phyloP scores from a whole-genome alignment of 2,797 vertebrate genomes.

The Pyrocephalus nanus region DNA sequence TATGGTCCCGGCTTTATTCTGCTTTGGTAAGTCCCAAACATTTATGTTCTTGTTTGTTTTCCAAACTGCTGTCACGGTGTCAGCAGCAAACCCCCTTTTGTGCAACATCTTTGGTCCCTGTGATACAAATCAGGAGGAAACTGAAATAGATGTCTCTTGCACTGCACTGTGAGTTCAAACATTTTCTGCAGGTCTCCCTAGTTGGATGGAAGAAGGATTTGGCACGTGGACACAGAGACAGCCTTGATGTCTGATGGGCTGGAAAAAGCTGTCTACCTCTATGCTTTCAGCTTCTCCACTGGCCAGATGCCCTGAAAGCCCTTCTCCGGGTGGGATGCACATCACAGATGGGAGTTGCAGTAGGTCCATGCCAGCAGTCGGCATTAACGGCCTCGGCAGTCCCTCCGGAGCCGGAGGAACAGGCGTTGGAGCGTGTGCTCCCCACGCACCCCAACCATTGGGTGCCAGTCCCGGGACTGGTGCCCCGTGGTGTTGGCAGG shows the following conservation, averaged over 20 bases:
- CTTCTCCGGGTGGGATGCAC: background rate
- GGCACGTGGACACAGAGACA: background rate
- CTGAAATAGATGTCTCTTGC: background rate
- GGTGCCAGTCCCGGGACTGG: background rate
- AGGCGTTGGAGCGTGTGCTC: background rate
- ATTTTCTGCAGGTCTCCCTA: background rate
- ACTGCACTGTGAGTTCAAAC: background rate
- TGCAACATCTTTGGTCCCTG: background rate
- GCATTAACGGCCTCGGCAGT: background rate
- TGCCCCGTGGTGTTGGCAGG: background rate
- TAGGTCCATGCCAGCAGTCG: background rate
- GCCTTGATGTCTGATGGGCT: background rate
- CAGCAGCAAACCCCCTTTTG: background rate
- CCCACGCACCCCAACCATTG: fast-evolving
- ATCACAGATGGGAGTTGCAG: slow-evolving; percentile 15
- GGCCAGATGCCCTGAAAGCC: slow-evolving; percentile 19
- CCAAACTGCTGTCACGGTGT: background rate
- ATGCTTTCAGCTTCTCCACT: background rate
- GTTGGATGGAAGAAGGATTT: background rate
- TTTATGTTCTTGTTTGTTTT: slow-evolving; percentile 54
- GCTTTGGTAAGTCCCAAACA: slow-evolving; percentile 72
- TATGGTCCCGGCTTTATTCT: background rate
- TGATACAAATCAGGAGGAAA: background rate
- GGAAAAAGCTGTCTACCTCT: slow-evolving; percentile 16
- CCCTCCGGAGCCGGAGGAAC: background rate